Evolutionary conservation across 2,797 vertebrate species (phyloP).

Genomic region (Aphelocoma californica): DNA sequence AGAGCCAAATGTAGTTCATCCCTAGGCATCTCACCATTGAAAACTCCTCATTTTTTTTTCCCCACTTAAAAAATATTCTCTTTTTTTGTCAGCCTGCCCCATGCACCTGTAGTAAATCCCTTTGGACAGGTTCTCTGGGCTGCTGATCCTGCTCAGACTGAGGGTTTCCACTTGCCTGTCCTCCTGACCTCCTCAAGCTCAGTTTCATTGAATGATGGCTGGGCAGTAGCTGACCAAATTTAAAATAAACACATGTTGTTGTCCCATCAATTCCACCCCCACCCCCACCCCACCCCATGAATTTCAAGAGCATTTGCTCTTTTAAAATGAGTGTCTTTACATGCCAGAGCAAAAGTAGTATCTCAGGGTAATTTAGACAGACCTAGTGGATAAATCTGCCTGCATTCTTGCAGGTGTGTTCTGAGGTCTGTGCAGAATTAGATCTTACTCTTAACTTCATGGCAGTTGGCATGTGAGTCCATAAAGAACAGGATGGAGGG

Average conservation of each 20-base stretch:
- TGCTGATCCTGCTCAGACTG: not conserved
- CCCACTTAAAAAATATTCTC: not conserved
- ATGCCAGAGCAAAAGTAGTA: not conserved
- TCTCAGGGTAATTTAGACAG: not conserved
- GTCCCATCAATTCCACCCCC: not conserved
- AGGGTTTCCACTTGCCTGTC: not conserved
- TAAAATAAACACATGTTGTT: not conserved
- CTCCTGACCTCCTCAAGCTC: not conserved
- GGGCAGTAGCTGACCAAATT: not conserved
- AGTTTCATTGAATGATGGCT: not conserved
- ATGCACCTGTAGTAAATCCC: not conserved
- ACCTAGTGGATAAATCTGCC: not conserved
- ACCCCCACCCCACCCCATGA: fast-evolving
- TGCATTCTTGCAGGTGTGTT: not conserved
- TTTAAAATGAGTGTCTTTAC: not conserved
- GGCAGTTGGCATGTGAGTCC: not conserved
- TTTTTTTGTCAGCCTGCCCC: not conserved
- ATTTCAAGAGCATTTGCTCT: not conserved
- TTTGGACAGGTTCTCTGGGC: not conserved
- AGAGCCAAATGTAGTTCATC: not conserved
- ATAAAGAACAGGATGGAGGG: not conserved
- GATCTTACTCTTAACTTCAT: fast-evolving
- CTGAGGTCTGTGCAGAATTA: not conserved
- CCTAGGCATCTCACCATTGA: not conserved
- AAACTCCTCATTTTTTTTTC: fast-evolving